These are phyloP conservation scores for Biston stratarius DNA, from an alignment of 2,888 invertebrate species.

Conservation along the genomic window DNA sequence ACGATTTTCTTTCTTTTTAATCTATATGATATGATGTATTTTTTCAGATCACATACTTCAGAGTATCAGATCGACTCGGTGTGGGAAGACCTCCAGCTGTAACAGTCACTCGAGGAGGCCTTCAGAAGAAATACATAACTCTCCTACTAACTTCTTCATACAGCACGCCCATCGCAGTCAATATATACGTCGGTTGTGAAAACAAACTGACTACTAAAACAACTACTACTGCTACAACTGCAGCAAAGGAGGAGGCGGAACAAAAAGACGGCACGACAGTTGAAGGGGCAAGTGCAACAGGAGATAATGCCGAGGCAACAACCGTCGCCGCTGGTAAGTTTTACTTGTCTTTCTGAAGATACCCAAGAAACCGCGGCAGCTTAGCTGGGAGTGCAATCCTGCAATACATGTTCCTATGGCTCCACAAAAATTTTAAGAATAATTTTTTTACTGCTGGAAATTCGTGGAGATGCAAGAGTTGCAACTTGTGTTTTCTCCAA, in stretches of 20 bases:
- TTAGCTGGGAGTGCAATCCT: no score
- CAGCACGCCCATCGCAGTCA: conserved; percentile 68
- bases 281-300: not conserved
- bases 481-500: no score
- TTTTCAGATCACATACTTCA: conserved; percentile 71
- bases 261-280: not conserved
- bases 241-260: not conserved
- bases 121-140: conserved; percentile 60
- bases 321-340: no score
- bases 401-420: no score
- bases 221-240: conserved; percentile 19
- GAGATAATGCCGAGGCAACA: not conserved
- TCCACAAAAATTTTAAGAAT: no score
- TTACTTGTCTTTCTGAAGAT: not conserved
- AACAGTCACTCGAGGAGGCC: conserved; percentile 66
- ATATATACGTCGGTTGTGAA: conserved; percentile 71
- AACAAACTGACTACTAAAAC: conserved; percentile 49
- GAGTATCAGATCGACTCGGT: conserved; percentile 70
- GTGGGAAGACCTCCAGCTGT: conserved; percentile 61
- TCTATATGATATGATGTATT: not conserved
- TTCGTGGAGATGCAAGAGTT: no score
- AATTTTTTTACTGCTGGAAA: no score
- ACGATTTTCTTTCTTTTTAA: no score
- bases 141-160: conserved; percentile 61
- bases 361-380: no score